Percentiles rank a stretch among this genome's conserved stretches.
phyloP scores from a whole-genome alignment of 2,113 vertebrate species.

The Maccullochella peelii region DNA sequence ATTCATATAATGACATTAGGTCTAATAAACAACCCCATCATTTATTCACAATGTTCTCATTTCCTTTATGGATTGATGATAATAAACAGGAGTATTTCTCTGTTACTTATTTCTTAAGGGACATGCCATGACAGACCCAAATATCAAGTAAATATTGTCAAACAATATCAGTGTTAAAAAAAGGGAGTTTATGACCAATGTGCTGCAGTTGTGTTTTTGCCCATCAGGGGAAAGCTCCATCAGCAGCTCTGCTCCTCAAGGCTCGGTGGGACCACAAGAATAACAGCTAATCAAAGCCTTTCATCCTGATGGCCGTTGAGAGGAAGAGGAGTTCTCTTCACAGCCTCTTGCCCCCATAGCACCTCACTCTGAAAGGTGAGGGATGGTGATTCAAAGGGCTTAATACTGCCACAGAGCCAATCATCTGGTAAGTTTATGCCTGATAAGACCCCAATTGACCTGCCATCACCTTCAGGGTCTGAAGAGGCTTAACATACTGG shows the following conservation, averaged over 20 bases:
- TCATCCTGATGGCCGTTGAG: conserved; percentile 65
- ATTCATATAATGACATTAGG: conserved; percentile 46
- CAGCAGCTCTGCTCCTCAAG: conserved; percentile 45
- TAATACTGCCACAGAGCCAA: not conserved
- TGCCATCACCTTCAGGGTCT: conserved; percentile 10
- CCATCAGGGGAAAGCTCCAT: conserved; percentile 42
- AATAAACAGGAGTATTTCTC: conserved; percentile 19
- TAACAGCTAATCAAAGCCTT: conserved; percentile 71
- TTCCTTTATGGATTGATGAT: conserved; percentile 22
- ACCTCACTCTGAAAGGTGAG: conserved; percentile 30
- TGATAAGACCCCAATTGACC: conserved; percentile 28
- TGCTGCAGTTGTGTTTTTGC: conserved; percentile 23
- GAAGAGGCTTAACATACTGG: not conserved
- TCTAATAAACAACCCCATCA: conserved; percentile 26
- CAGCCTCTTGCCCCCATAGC: conserved; percentile 29
- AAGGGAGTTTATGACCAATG: not conserved
- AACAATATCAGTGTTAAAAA: conserved; percentile 24
- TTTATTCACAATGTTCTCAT: conserved; percentile 35
- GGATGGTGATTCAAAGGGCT: not conserved
- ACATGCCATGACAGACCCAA: not conserved
- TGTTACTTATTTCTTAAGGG: not conserved
- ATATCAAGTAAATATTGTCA: not conserved
- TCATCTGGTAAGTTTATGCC: conserved; percentile 16
- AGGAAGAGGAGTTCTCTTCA: conserved; percentile 31
- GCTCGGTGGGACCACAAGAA: conserved; percentile 49